phyloP scores from a whole-genome alignment of 1,140 invertebrate genomes.

The Megalopta genalis region DNA sequence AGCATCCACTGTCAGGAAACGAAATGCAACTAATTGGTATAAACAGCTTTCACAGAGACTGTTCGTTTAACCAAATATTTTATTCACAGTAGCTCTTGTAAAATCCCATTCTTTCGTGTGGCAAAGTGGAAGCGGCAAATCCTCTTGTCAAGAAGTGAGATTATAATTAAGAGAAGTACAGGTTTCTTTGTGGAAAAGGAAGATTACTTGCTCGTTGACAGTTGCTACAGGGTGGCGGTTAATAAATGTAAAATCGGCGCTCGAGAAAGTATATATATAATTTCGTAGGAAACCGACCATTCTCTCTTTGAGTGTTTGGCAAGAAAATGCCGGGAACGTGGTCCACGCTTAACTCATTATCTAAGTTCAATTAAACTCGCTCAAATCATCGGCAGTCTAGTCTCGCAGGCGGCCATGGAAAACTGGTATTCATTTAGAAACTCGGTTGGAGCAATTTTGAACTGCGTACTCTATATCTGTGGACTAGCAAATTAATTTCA shows the following conservation, averaged over 20 bases:
- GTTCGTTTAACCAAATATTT: too few relatives aligned
- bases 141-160: background rate
- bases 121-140: background rate
- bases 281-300: background rate
- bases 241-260: background rate
- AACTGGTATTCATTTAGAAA: background rate
- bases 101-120: too few relatives aligned
- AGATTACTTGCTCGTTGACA: background rate
- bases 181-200: background rate
- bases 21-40: too few relatives aligned
- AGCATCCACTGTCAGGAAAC: too few relatives aligned
- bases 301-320: background rate
- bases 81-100: too few relatives aligned
- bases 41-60: too few relatives aligned
- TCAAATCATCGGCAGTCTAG: background rate
- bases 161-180: background rate
- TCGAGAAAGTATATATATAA: background rate
- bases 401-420: too few relatives aligned
- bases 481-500: background rate
- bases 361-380: slow-evolving; percentile 1
- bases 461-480: background rate
- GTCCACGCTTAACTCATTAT: background rate
- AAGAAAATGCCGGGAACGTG: background rate
- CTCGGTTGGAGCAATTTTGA: background rate
- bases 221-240: background rate